These are phyloP conservation scores for Ips nitidus DNA, from an alignment of 1,140 invertebrate genomes.

Conservation along the genomic window DNA sequence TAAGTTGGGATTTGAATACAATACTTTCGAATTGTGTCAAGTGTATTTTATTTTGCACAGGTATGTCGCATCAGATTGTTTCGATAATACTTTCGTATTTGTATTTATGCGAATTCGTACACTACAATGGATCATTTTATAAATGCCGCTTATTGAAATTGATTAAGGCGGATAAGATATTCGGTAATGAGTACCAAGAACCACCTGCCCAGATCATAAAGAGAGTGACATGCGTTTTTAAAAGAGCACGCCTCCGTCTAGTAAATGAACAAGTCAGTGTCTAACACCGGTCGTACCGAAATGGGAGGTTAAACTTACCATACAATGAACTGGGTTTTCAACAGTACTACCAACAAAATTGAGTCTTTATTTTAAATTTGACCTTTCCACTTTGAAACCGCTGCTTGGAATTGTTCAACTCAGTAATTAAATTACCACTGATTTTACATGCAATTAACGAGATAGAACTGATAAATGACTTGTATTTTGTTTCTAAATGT, in stretches of 20 bases:
- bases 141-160: not conserved
- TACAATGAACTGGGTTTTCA: conserved; percentile 17
- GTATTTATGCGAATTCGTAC: too few species aligned
- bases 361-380: conserved; percentile 23
- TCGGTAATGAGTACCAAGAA: not conserved
- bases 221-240: conserved; percentile 15
- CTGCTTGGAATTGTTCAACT: too few species aligned
- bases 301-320: conserved; percentile 30
- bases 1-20: not conserved
- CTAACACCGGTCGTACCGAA: conserved; percentile 10
- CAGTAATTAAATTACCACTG: too few species aligned
- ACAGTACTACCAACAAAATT: conserved; percentile 17
- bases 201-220: conserved; percentile 17
- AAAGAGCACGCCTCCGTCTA: conserved; percentile 17
- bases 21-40: conserved; percentile 2
- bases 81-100: too few species aligned
- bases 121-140: not conserved
- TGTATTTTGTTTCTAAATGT: too few species aligned
- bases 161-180: not conserved
- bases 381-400: conserved; percentile 4
- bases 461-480: too few species aligned
- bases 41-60: not conserved
- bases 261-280: conserved; percentile 17
- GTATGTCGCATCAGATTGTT: too few species aligned
- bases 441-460: too few species aligned